These are phyloP conservation scores for Ypsolopha sequella DNA, from an alignment of 2,888 invertebrate species.

Conservation along the genomic window DNA sequence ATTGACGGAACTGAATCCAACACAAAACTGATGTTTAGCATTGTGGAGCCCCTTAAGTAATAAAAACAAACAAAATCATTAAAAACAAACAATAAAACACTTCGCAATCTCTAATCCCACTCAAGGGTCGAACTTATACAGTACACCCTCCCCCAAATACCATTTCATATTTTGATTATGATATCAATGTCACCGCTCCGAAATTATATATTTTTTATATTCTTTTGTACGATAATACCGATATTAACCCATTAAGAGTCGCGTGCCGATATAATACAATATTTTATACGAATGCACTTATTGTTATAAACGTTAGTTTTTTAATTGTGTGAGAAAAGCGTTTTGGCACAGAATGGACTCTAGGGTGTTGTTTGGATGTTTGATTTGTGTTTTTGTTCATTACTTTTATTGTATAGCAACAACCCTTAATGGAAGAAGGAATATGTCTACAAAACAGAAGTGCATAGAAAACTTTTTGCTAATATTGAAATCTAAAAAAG, in stretches of 20 bases:
- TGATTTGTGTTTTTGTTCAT: slow-evolving; percentile 1
- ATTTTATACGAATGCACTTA: neutral
- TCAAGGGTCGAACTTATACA: slow-evolving; percentile 20
- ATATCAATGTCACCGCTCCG: slow-evolving; percentile 53
- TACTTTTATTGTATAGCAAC: neutral
- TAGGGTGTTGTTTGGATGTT: neutral
- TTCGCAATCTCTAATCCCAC: slow-evolving; percentile 25
- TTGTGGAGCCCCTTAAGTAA: neutral
- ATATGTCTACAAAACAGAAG: no score
- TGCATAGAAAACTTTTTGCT: no score
- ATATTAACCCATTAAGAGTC: slow-evolving; percentile 65
- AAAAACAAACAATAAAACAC: slow-evolving; percentile 33
- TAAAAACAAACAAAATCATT: slow-evolving; percentile 32
- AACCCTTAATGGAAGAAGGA: no score
- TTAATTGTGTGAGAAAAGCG: neutral
- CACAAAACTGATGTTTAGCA: no score
- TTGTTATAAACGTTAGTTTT: neutral
- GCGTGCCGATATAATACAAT: slow-evolving; percentile 45
- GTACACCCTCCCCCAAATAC: slow-evolving; percentile 37
- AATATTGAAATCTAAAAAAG: no score
- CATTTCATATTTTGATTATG: slow-evolving; percentile 69
- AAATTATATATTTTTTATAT: slow-evolving; percentile 35
- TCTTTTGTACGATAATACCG: slow-evolving; percentile 60
- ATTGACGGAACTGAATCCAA: no score
- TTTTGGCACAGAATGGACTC: neutral